Conservation (phyloP, 2,797 vertebrate genomes). For the Sebastes cheni region DNA sequence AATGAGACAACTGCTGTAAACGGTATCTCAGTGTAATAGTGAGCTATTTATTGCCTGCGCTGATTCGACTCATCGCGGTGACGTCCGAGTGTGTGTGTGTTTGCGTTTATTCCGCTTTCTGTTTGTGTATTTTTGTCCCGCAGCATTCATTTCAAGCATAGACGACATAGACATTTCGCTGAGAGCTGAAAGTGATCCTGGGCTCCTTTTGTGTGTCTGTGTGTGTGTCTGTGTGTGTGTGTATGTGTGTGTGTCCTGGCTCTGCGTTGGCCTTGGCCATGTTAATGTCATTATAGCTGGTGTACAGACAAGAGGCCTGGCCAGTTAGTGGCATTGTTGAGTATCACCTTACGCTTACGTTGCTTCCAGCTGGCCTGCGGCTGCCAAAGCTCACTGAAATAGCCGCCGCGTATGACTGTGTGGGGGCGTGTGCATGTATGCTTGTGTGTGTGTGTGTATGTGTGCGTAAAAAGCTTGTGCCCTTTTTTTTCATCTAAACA, state of each 20-base stretch:
- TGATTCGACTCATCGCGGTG: conserved; percentile 33
- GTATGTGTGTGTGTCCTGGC: conserved; percentile 50
- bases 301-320: conserved; percentile 75
- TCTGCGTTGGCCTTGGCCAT: conserved; percentile 64
- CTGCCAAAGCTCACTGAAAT: conserved; percentile 79
- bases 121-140: conserved; percentile 63
- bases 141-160: conserved; percentile 48
- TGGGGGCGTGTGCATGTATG: conserved; percentile 31
- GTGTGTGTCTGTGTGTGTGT: conserved; percentile 16
- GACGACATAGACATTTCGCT: conserved; percentile 49
- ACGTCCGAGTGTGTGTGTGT: conserved; percentile 38
- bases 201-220: conserved; percentile 26
- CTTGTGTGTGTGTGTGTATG: conserved; percentile 19
- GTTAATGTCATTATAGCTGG: conserved; percentile 80
- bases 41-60: conserved; percentile 50
- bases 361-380: conserved; percentile 75
- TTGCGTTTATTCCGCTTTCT: conserved; percentile 50
- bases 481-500: conserved; percentile 22
- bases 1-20: conserved; percentile 41
- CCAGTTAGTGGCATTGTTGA: conserved; percentile 82
- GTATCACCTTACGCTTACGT: conserved; percentile 78
- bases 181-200: conserved; percentile 57
- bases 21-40: conserved; percentile 27
- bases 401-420: conserved; percentile 59
- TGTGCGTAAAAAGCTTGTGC: neutral